phyloP scores from a whole-genome alignment of 53 echinoderm and acorn worm genomes.

The Holothuria scabra region DNA sequence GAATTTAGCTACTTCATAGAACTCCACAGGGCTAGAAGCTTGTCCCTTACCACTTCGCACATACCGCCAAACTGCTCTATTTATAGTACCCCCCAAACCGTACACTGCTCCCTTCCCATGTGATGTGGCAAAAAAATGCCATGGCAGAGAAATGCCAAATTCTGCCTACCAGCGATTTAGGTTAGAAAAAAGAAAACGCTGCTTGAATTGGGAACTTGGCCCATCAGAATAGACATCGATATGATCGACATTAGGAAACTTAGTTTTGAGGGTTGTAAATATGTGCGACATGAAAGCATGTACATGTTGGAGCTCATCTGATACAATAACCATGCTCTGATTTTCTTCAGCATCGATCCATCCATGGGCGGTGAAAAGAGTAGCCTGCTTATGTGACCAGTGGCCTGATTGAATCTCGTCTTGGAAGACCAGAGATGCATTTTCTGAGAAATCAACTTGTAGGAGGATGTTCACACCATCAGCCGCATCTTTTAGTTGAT shows the following conservation, averaged over 20 bases:
- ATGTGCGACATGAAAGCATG: constrained; percentile 53
- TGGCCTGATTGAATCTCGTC: constrained; percentile 52
- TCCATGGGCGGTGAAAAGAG: constrained; percentile 54
- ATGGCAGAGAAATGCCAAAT: constrained; percentile 31
- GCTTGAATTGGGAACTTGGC: constrained; percentile 47
- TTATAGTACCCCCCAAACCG: constrained; percentile 22
- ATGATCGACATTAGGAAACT: constrained; percentile 37
- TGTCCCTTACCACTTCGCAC: constrained; percentile 1
- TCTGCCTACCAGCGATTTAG: constrained; percentile 36
- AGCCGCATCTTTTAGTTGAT: constrained; percentile 22
- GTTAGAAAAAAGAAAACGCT: constrained; percentile 51
- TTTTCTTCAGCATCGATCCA: constrained; percentile 5
- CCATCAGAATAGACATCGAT: constrained; percentile 55
- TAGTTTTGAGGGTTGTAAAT: constrained; percentile 34
- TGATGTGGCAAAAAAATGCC: constrained; percentile 62
- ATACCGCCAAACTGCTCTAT: constrained; percentile 19
- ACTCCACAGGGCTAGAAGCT: background rate
- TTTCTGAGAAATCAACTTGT: constrained; percentile 61
- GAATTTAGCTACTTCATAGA: background rate
- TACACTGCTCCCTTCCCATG: constrained; percentile 37
- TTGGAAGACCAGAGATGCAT: constrained; percentile 40
- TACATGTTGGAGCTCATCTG: constrained; percentile 60
- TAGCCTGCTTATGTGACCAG: constrained; percentile 59
- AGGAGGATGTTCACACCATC: constrained; percentile 44
- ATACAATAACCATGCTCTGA: constrained; percentile 29